Evolutionary conservation across 2,888 invertebrate species (phyloP), one percentile per base, ranked within the genome.

Genomic region (Chrysodeixis includens): DNA sequence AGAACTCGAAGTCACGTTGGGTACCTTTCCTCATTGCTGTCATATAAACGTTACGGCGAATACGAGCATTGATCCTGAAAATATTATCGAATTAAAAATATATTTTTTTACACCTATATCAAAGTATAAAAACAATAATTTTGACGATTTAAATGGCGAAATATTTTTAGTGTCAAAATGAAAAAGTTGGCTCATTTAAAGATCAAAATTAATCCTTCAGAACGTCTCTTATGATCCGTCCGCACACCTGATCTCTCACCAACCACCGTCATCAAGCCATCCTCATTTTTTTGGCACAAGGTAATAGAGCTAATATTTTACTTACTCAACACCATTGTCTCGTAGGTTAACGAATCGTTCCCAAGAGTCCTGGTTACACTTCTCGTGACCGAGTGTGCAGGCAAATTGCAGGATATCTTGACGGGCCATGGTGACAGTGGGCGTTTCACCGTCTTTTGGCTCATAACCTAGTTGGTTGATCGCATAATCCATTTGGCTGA

Each of bases 1-100:
- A 90, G 84, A 96, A 96, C 22, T 96, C 86, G 95, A 96, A 97
- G 74, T 97, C 97, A 0, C 88, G 89, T 6, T 85, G 82, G 0
- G 90, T 93, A 0, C 97, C 97, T 58, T 96, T 87, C 56, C 93
- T 92, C n/a, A 97, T 89, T 0, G 96, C 97, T 0, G 94, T 93
- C 75, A 97, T 96, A 81, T 96, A 97, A 0, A 96, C 96, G 3
- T 95, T 92, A 0, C 95, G 91, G 61, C 96, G 96, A 35, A 96
- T 90, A 61, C 96, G 96, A 0, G 96, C 93, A 52, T 96, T 92
- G 8, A 97, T 90, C 81, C 96, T 96, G 73, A 56, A 83, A 83
- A 22, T 14, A 1, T n/a, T 0, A 56, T 26, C 14, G 4, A 1
- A 35, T 12, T 35, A n/a, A n/a, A n/a, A n/a, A n/a, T n/a, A n/a